A percentile compares a stretch with the other conserved stretches of the same genome.
Evolutionary conservation across 2,797 vertebrate species (phyloP).

Genomic region (Cyclopterus lumpus): DNA sequence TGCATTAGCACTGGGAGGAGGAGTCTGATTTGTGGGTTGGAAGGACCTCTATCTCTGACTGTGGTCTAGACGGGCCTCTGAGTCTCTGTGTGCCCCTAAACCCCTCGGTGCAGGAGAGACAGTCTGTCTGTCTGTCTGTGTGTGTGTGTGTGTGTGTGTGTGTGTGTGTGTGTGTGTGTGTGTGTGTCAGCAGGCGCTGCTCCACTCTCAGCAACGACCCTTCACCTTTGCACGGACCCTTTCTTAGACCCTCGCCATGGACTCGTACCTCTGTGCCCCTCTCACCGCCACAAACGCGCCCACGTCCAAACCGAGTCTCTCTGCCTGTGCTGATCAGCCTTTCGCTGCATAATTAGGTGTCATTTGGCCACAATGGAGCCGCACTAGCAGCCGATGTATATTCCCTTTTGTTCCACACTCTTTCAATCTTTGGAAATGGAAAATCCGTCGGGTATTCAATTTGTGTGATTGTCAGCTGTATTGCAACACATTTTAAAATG

Average conservation of each 20-base stretch:
- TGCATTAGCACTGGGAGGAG: constrained; percentile 24
- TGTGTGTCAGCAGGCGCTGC: constrained; percentile 44
- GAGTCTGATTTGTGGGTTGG: constrained; percentile 33
- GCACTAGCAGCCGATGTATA: background rate
- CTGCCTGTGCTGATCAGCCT: background rate
- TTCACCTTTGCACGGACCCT: constrained; percentile 59
- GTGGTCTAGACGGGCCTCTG: constrained; percentile 61
- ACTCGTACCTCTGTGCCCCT: constrained; percentile 33
- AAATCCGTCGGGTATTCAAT: constrained; percentile 41
- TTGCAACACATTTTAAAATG: constrained; percentile 27
- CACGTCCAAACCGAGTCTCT: constrained; percentile 42
- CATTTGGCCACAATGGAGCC: constrained; percentile 36
- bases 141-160: no score
- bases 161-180: no score
- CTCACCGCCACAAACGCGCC: constrained; percentile 41
- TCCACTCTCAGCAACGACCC: constrained; percentile 64
- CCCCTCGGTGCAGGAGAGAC: constrained; percentile 69
- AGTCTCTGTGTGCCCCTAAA: constrained; percentile 63
- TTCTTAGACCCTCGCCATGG: constrained; percentile 51
- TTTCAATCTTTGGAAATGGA: constrained; percentile 35
- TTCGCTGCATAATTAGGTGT: constrained; percentile 48
- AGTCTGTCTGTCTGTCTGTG: constrained; percentile 81
- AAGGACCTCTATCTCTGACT: constrained; percentile 53
- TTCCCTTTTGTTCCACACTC: constrained; percentile 8
- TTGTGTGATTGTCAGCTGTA: constrained; percentile 36